Conservation (phyloP, 2,888 invertebrate species). For the Glomeris marginata region DNA sequence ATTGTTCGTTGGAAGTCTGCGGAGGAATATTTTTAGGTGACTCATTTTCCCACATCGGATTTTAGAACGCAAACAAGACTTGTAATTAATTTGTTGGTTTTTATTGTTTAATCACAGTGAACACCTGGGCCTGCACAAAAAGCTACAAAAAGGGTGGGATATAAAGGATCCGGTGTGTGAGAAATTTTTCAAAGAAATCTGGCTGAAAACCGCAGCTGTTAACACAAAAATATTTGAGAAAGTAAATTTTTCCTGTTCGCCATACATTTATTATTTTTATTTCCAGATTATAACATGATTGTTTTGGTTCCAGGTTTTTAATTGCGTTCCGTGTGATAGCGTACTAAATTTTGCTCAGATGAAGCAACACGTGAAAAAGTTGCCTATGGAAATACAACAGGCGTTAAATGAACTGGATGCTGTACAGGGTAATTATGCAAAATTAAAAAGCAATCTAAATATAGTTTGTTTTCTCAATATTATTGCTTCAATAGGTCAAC, state of each 20-base stretch:
- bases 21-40: constrained; percentile 59
- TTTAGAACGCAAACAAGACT: neutral
- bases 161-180: constrained; percentile 66
- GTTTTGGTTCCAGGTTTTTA: constrained; percentile 51
- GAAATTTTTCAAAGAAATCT: constrained; percentile 66
- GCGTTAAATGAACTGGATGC: constrained; percentile 49
- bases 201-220: constrained; percentile 59
- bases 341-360: constrained; percentile 63
- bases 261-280: neutral
- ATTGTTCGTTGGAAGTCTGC: constrained; percentile 64
- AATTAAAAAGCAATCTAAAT: constrained; percentile 21
- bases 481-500: constrained; percentile 8
- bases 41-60: neutral
- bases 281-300: neutral
- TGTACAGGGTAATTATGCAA: constrained; percentile 46
- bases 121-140: constrained; percentile 60
- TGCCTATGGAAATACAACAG: constrained; percentile 53
- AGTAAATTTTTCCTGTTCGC: constrained; percentile 29
- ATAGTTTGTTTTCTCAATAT: too few relatives aligned
- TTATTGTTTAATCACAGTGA: constrained; percentile 39
- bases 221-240: constrained; percentile 86
- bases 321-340: constrained; percentile 71
- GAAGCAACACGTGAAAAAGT: constrained; percentile 51
- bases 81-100: constrained; percentile 1
- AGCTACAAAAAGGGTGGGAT: constrained; percentile 34